Evolutionary conservation across 2,888 invertebrate species (phyloP), one percentile per base, ranked within the genome.

Genomic region (Lomographa bimaculata): DNA sequence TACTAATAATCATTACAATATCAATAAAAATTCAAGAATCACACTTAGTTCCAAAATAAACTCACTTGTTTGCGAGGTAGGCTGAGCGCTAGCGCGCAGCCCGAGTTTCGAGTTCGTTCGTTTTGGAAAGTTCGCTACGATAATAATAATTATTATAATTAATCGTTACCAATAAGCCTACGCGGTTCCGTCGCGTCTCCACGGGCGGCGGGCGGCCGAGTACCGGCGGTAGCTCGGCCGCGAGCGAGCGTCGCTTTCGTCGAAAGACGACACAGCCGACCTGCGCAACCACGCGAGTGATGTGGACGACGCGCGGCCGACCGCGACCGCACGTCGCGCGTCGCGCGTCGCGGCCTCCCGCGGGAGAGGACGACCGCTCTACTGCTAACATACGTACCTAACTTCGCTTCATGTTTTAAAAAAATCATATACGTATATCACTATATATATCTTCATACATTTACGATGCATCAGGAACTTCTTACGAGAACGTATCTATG

Each of bases 1-100:
- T 87, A 89, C 87, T 83, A 85, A 86, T 84, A 85, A 85, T 86
- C 81, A 82, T 87, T 89, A 89, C 84, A 85, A 89, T 89, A 89
- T 86, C 82, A 89, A 89, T 89, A 87, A 90, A 89, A 90, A 89
- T 89, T 87, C 91, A 92, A 92, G 92, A 92, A 92, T 92, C 92
- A 92, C 92, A 92, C 92, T 92, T 92, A 92, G 91, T 92, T 90
- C 92, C 92, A 92, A 92, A 92, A 92, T 91, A 92, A 92, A 92
- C 92, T 92, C 92, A 92, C 92, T 92, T 92, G 90, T 91, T 87
- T 92, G 92, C 92, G 92, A 92, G 92, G 92, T 91, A 92, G 92
- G 92, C 89, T 89, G 89, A 72, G 87, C 85, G 86, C 87, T 73
- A 68, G 79, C 86, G 89, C 89, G 71, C 85, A 89, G 87, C 90